phyloP scores from a whole-genome alignment of 92 coral and sea anemone genomes.

The Heteractis magnifica region DNA sequence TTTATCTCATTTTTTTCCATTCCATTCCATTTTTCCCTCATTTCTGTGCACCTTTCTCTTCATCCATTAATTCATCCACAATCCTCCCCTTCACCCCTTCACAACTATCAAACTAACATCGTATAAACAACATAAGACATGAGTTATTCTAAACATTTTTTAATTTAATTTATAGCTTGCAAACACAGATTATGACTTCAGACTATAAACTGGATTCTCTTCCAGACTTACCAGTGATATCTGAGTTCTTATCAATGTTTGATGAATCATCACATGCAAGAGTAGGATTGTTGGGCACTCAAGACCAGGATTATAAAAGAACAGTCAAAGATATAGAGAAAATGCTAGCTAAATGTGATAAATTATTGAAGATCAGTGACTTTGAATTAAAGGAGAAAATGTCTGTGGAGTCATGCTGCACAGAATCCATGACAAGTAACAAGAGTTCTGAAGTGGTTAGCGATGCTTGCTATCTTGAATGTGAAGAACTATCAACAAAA shows the following conservation, averaged over 20 bases:
- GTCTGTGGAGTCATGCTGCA: neutral
- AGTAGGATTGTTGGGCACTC: neutral
- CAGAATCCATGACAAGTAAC: neutral
- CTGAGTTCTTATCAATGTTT: neutral
- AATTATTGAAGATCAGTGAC: neutral
- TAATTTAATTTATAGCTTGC: neutral
- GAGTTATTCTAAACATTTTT: neutral
- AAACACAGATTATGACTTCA: neutral
- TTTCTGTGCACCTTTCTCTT: neutral
- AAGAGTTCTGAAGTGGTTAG: neutral
- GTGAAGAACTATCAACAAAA: neutral
- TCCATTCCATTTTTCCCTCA: neutral
- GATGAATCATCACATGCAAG: neutral
- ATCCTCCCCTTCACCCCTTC: neutral
- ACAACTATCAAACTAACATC: no score
- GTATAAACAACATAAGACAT: neutral
- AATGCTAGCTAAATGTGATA: neutral
- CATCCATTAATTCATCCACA: neutral
- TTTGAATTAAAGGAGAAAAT: neutral
- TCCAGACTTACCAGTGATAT: neutral
- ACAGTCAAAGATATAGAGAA: neutral
- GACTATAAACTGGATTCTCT: neutral
- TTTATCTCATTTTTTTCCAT: no score
- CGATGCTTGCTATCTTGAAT: neutral
- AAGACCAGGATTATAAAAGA: neutral